Base-by-base conservation (phyloP, 1,140 invertebrate species). In the Venturia canescens region DNA sequence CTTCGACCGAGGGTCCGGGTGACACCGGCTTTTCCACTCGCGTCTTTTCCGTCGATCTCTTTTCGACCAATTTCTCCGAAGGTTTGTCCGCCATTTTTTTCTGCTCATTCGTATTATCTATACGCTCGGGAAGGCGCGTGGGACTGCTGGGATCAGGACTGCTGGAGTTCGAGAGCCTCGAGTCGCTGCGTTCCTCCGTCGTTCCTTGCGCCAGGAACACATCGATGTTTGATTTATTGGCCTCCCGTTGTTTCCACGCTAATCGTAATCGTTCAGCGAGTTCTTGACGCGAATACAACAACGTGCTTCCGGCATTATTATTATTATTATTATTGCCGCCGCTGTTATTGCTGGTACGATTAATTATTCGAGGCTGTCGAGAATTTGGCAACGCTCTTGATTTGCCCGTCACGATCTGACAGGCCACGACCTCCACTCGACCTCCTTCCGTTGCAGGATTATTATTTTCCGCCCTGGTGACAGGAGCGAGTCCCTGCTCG, bases 271-370 rank as follows among this genome's bases (percentile, higher is more conserved):
- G 87, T 74, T 93, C 92, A 0, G 93, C 92, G 6, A 94, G 81
- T 72, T 93, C 91, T 71, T 93, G 92, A 34, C 93, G 89, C 0
- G 93, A 92, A 23, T 93, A 92, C 0, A 93, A 86, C 27, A 94
- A 92, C 0, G 93, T 89, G 92, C 91, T 80, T 92, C 79, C 15
- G 78, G 80, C 11, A 53, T 57, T 85, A 84, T 34, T 53, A 79
- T 16, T 21, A 79, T 81, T 63, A 44, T 44, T 89, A 93, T 91
- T 80, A 93, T 78, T n/a, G 79, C 80, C 5, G 34, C 16, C 92
- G 23, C 87, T 26, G 9, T 80, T 87, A 26, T 57, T 85, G 84
- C 48, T 60, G 78, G 11, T 18, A 79, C 27, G 60, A 26, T 13
- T 23, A 15, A 27, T 26, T 63, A 63, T 79, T 79, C 7, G 80